phyloP scores from a whole-genome alignment of 2,113 vertebrate species.

The Mionectes macconnelli region DNA sequence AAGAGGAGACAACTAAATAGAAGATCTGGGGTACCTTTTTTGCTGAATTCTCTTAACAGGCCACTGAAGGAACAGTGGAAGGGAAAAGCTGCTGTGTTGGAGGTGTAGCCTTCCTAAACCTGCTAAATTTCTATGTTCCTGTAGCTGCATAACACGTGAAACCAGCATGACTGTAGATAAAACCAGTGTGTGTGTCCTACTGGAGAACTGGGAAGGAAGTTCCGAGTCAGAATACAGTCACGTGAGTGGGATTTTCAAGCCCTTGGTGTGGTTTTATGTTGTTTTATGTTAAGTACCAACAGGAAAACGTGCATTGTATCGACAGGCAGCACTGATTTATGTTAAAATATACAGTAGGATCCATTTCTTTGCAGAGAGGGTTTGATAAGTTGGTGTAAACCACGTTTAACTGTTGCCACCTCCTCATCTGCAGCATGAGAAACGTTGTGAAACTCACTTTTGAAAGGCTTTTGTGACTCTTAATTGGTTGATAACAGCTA shows the following conservation, averaged over 20 bases:
- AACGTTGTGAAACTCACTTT: neutral
- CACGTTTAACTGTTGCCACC: neutral
- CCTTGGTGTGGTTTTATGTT: neutral
- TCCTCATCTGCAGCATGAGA: neutral
- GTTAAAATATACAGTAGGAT: neutral
- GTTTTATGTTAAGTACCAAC: neutral
- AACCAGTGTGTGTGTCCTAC: neutral
- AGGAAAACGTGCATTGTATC: neutral
- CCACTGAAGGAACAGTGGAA: neutral
- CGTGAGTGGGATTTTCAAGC: neutral
- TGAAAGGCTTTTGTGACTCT: neutral
- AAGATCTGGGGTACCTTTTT: neutral
- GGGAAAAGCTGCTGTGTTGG: neutral
- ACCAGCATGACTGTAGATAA: neutral
- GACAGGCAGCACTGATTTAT: neutral
- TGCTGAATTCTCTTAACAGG: neutral
- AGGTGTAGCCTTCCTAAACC: neutral
- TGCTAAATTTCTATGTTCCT: neutral
- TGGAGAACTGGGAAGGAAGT: neutral
- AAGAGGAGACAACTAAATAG: neutral
- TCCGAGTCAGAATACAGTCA: neutral
- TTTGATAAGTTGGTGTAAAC: neutral
- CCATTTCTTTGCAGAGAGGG: neutral
- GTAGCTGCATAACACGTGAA: neutral
- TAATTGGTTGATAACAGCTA: slow-evolving; percentile 9